Conservation (phyloP, 2,113 vertebrate genomes). For the Gavia stellata region DNA sequence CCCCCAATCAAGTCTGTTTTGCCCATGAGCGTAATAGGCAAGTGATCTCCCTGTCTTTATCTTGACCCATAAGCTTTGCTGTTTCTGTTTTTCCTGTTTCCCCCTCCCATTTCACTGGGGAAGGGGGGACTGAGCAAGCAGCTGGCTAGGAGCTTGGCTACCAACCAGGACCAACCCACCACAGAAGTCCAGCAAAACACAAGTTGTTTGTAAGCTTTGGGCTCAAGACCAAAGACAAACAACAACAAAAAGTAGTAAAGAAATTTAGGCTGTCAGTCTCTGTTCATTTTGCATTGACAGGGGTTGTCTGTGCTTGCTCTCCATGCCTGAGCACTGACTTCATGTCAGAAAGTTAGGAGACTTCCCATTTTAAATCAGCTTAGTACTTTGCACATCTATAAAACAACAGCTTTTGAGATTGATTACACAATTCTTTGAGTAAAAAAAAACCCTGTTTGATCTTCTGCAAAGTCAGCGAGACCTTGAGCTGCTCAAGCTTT, state of each 20-base stretch:
- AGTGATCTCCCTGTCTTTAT: background rate
- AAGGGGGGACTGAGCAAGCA: accelerated
- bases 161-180: background rate
- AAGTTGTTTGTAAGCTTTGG: background rate
- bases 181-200: background rate
- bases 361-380: background rate
- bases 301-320: background rate
- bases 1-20: background rate
- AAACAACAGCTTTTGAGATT: accelerated
- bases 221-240: background rate
- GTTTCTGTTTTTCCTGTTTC: background rate
- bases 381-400: background rate
- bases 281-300: accelerated
- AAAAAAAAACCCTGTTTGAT: background rate
- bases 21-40: background rate
- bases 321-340: background rate
- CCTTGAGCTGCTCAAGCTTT: background rate
- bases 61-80: background rate
- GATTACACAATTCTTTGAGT: background rate
- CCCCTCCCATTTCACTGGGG: background rate
- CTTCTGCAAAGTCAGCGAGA: background rate
- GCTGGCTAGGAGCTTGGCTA: background rate
- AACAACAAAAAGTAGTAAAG: background rate
- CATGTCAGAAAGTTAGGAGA: background rate
- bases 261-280: background rate